Evolutionary conservation across 2,113 vertebrate species (phyloP), one percentile per base, ranked within the genome.

Genomic region (Scatophagus argus): DNA sequence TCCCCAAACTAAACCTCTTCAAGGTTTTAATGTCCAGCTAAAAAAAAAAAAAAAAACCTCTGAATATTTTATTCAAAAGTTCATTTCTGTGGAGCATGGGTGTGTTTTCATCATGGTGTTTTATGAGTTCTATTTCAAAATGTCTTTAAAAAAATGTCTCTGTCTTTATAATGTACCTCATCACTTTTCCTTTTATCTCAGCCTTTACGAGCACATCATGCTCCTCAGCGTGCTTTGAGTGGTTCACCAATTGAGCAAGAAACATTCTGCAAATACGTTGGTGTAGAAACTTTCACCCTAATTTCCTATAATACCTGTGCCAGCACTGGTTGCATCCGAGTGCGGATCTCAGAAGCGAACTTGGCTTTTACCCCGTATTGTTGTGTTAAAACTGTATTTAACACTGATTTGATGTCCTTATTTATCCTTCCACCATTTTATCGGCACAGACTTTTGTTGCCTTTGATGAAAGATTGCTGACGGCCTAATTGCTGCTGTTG

Each of bases 401-500:
- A 47, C 5, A 56, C 59, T 19, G 11, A 63, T 66, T 80, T 79
- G 61, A 81, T 72, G 68, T 17, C 27, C 43, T 66, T 63, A 56
- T 66, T 87, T 65, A 82, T 80, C 34, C 73, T 61, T 64, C 59
- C 32, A 43, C 60, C 36, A 19, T 69, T 84, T 75, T 5, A 43
- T 55, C 70, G 73, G 71, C 66, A 67, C 61, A 73, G 63, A 83
- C 77, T 71, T n/a, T 66, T 71, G 82, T 85, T 84, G 52, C 21
- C 78, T 87, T 67, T 78, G 58, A 73, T 86, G 79, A 52, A 68
- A 49, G 84, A 86, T 67, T 87, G 70, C 75, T 81, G 88, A 86
- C 74, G 55, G 67, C 67, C 71, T 92, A 92, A 92, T 92, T 91
- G 86, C 74, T 43, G 63, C 81, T 80, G 79, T 81, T 80, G 78